Evolutionary conservation across 2,888 invertebrate genomes (phyloP), one percentile per base, ranked within the genome.

Genomic region (Eucera pruinosa): DNA sequence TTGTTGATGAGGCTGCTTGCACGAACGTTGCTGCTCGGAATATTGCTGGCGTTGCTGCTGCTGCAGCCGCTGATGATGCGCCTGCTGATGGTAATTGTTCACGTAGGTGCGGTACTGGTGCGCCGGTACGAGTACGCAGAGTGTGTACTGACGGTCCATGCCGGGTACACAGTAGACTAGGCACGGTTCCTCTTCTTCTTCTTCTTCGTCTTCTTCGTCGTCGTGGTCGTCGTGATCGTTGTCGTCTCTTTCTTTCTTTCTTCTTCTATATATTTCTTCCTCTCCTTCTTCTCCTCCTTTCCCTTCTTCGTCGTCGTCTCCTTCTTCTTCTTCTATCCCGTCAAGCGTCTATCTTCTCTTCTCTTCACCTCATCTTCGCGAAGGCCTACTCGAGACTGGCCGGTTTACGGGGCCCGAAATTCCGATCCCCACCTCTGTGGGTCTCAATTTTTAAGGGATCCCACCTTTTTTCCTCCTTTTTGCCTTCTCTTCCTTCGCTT

Each of bases 131-230:
- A 92, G 91, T 88, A 92, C 91, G 84, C 92, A 92, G 81, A 92
- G 88, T 71, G 92, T 91, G 87, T 91, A 92, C 91, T 92, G 92
- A 85, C 91, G 92, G 90, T 92, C 92, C 92, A 92, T 92, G 87
- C 91, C 91, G 89, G 83, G 82, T 85, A 84, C 77, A 83, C 86
- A 55, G 70, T 80, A 82, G 62, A 85, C 81, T 79, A 85, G 69
- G 70, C 77, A 76, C 79, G 78, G 57, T 81, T 76, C 75, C 73
- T 76, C 80, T 81, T 78, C 67, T 62, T 65, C 75, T 72, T 71
- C 77, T 52, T 75, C 64, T 23, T 60, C 75, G 20, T 69, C 55
- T 47, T 57, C 62, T 33, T 66, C 62, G 41, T 43, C 58, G 55
- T 73, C 62, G 41, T 43, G 55, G 55, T 73, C 50, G 60, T 60